phyloP scores from a whole-genome alignment of 1,140 invertebrate genomes.

The Caerostris darwini region DNA sequence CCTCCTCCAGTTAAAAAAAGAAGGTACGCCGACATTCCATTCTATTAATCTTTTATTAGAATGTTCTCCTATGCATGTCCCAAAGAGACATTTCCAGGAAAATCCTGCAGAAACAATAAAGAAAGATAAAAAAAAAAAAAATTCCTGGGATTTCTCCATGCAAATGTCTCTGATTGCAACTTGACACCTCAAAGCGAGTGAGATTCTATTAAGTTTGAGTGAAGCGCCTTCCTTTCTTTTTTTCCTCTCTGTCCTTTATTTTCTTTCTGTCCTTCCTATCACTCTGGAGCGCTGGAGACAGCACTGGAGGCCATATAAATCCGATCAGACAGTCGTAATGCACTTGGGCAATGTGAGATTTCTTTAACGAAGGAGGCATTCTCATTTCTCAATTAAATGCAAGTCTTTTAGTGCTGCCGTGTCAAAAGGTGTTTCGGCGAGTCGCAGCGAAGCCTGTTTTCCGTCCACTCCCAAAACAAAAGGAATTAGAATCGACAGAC shows the following conservation, averaged over 20 bases:
- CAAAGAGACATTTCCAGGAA: conserved; percentile 11
- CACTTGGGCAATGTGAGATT: conserved; percentile 73
- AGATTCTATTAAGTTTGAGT: conserved; percentile 76
- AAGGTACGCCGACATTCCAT: conserved; percentile 17
- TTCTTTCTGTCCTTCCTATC: neutral
- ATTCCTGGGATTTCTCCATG: conserved; percentile 21
- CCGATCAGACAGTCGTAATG: conserved; percentile 76
- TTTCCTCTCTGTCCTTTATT: neutral
- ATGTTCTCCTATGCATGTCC: conserved; percentile 47
- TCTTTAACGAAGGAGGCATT: conserved; percentile 67
- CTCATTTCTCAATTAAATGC: conserved; percentile 77
- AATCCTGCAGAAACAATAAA: neutral
- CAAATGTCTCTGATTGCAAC: conserved; percentile 75
- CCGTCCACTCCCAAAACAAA: conserved; percentile 61
- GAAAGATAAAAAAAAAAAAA: neutral
- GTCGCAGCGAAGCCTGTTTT: conserved; percentile 7
- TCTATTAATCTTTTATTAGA: conserved; percentile 77
- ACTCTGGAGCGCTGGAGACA: neutral
- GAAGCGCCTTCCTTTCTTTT: neutral
- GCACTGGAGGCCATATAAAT: conserved; percentile 35
- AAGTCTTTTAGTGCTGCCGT: conserved; percentile 31
- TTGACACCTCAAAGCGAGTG: conserved; percentile 65
- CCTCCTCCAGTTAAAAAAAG: neutral
- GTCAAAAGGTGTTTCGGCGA: conserved; percentile 67
- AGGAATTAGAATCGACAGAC: conserved; percentile 70